phyloP scores from a whole-genome alignment of 2,888 invertebrate species.

The Nemurella pictetii region DNA sequence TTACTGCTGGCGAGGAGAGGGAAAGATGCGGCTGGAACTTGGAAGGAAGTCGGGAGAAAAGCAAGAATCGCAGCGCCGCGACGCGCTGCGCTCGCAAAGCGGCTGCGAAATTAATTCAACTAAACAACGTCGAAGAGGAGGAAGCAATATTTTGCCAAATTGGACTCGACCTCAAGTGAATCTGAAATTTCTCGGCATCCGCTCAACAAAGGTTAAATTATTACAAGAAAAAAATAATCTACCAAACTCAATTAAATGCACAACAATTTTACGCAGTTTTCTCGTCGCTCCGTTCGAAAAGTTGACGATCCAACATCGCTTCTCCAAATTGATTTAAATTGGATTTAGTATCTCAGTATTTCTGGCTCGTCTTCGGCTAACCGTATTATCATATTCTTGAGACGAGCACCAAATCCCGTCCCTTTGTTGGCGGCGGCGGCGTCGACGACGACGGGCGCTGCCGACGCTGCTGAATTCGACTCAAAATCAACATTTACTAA shows the following conservation, averaged over 20 bases:
- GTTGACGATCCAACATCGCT: neutral
- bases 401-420: neutral
- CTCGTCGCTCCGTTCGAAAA: neutral
- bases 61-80: no score
- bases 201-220: neutral
- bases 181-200: neutral
- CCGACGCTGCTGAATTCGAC: neutral
- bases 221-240: neutral
- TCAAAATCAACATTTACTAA: neutral
- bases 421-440: neutral
- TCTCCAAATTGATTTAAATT: slow-evolving; percentile 5
- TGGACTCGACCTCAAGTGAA: neutral
- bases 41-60: no score
- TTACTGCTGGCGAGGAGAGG: neutral
- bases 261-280: neutral
- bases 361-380: neutral
- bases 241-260: neutral
- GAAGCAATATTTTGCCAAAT: neutral
- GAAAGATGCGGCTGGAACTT: neutral
- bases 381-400: neutral
- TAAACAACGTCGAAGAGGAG: neutral
- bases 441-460: neutral
- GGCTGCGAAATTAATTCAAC: neutral
- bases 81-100: neutral
- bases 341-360: slow-evolving; percentile 3